A percentile compares a stretch with the other conserved stretches of the same genome.
Conservation (phyloP, 2,797 vertebrate genomes). For the Anguilla marmorata region DNA sequence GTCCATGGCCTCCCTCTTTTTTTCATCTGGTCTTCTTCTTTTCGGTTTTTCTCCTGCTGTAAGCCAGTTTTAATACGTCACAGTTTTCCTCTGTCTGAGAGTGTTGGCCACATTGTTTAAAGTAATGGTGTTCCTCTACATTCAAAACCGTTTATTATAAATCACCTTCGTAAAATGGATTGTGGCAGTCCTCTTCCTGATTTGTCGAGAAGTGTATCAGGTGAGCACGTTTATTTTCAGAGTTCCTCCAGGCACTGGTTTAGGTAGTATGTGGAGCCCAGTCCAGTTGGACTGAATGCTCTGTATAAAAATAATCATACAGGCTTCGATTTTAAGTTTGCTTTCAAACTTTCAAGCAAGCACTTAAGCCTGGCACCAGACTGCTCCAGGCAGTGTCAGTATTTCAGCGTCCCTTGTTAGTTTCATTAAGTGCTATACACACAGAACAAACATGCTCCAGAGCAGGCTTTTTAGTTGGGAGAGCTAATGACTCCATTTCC, state of each 20-base stretch:
- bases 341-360: not conserved
- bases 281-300: not conserved
- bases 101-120: not conserved
- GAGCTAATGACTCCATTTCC: not conserved
- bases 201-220: not conserved
- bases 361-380: not conserved
- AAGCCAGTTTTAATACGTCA: not conserved
- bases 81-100: not conserved
- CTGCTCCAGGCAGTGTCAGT: not conserved
- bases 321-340: not conserved
- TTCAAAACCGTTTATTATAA: not conserved
- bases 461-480: not conserved
- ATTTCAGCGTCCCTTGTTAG: not conserved
- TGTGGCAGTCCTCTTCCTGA: not conserved
- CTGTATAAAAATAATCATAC: not conserved
- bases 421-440: not conserved
- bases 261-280: not conserved
- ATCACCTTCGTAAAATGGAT: not conserved
- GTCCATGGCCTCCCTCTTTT: not conserved
- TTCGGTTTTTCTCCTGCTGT: not conserved
- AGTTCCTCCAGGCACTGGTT: not conserved
- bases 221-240: not conserved
- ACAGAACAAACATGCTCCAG: not conserved
- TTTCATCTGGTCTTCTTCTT: not conserved
- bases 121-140: not conserved